phyloP scores from a whole-genome alignment of 2,113 vertebrate species.

The Lophura nycthemera region DNA sequence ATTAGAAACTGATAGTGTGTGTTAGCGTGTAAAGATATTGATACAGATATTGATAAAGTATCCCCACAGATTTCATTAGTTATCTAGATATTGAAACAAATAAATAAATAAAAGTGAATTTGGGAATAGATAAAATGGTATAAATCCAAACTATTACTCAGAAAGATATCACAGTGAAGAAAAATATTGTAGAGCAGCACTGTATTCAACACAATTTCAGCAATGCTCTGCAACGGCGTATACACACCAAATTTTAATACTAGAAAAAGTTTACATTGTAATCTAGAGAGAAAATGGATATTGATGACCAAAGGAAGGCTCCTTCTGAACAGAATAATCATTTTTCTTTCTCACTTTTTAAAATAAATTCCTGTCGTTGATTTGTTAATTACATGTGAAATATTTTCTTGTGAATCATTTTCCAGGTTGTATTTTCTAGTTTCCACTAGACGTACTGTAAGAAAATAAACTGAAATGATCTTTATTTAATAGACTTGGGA shows the following conservation, averaged over 20 bases:
- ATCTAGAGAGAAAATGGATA: not conserved
- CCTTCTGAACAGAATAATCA: not conserved
- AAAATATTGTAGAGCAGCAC: not conserved
- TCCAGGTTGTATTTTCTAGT: not conserved
- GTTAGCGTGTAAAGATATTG: rapidly evolving
- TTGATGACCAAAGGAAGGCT: not conserved
- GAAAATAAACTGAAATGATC: not conserved
- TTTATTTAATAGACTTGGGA: not conserved
- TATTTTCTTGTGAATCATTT: not conserved
- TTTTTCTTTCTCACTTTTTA: not conserved
- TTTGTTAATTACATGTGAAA: not conserved
- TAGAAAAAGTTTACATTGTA: not conserved
- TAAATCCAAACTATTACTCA: not conserved
- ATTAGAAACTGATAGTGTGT: not conserved
- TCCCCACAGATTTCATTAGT: not conserved
- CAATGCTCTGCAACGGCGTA: not conserved
- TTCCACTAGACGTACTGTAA: not conserved
- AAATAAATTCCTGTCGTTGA: not conserved
- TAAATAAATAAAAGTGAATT: not conserved
- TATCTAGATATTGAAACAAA: not conserved
- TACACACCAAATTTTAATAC: rapidly evolving
- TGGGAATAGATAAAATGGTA: not conserved
- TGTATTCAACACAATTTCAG: not conserved
- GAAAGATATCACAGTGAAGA: not conserved
- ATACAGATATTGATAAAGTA: rapidly evolving